phyloP scores from a whole-genome alignment of 2,888 invertebrate species.

The Eurois occulta region DNA sequence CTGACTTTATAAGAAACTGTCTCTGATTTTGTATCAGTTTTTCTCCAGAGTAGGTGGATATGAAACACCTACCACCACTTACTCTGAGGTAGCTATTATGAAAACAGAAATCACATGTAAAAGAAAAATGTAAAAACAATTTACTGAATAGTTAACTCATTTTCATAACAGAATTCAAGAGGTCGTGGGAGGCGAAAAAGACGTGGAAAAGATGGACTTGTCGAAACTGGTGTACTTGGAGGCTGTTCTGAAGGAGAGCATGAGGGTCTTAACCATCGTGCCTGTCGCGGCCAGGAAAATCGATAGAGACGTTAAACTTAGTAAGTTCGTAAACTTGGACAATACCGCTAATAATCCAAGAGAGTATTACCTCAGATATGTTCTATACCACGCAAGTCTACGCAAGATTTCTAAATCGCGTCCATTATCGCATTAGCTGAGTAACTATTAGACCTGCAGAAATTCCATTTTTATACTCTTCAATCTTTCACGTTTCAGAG shows the following conservation, averaged over 20 bases:
- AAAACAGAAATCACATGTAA: background rate
- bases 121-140: background rate
- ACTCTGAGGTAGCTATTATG: background rate
- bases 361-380: background rate
- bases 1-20: background rate
- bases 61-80: background rate
- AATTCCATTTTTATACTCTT: background rate
- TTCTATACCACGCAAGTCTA: background rate
- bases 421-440: background rate
- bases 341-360: background rate
- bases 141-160: background rate
- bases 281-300: conserved; percentile 77
- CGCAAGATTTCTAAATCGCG: background rate
- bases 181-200: conserved; percentile 77
- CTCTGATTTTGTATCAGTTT: background rate
- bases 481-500: conserved; percentile 65
- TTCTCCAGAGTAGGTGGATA: background rate
- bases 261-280: conserved; percentile 79
- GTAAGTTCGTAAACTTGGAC: conserved; percentile 68
- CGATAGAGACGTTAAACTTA: conserved; percentile 78
- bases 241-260: conserved; percentile 82
- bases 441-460: background rate
- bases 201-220: conserved; percentile 78
- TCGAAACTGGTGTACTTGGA: conserved; percentile 79
- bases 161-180: conserved; percentile 70